Base-by-base conservation (phyloP, 2,888 invertebrate genomes). In the Eupithecia centaureata region DNA sequence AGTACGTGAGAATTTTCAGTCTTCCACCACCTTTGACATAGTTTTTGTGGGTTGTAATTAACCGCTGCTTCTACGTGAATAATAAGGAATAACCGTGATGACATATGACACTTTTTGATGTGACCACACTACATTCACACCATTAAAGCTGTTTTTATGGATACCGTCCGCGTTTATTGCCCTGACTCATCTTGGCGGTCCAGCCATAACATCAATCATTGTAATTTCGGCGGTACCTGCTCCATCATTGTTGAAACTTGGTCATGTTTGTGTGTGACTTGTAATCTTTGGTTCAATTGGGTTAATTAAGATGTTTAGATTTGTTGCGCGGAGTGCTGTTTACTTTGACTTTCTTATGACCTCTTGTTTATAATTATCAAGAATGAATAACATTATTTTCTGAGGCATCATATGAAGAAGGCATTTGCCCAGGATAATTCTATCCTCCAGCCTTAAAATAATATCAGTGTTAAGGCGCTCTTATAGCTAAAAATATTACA, bases 21-120 rank as follows among this genome's bases (percentile, higher is more conserved):
- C 65, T 69, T 72, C 57, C n/a, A 47, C 38, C 82, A 89, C 89
- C 89, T 91, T 87, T 90, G 90, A 90, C 90, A 83, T 79, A 75
- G 76, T 75, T 73, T 60, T 80, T 84, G 79, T 82, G n/a, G 25
- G 79, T 78, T 79, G 85, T 90, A 89, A 90, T 90, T 90, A 89
- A 86, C 82, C 77, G 76, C 73, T 76, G 73, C 76, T 73, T 82
- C 80, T 82, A 81, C 80, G 81, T 80, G 83, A 77, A 52, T 25
- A 27, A 74, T 10, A 67, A 64, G 68, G 61, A 71, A 72, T 75
- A 81, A 76, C 70, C 78, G 75, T 77, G 73, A 65, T 66, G 68
- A 63, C 73, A 68, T 73, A 78, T 75, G 76, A 74, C 71, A 74
- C 69, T 76, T 77, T 75, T 75, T 54, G 77, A 77, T 80, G 79